Evolutionary conservation across 2,797 vertebrate genomes (phyloP).

Genomic region (Anas flavirostris): DNA sequence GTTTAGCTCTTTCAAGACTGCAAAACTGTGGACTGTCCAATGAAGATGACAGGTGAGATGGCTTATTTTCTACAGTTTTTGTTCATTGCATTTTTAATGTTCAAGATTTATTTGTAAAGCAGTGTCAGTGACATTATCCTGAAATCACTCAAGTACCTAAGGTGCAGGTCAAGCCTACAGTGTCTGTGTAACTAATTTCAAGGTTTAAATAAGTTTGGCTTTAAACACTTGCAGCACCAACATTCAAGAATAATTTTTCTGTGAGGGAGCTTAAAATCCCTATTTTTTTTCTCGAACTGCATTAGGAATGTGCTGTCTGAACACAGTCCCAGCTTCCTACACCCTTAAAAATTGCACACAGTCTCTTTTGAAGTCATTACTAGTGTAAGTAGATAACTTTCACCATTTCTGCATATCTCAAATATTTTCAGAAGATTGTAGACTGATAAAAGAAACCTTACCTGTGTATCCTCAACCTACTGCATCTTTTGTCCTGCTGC

Average conservation of each 20-base stretch:
- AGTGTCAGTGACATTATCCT: background rate
- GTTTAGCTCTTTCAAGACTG: slow-evolving; percentile 75
- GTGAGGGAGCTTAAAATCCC: background rate
- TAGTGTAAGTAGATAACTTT: background rate
- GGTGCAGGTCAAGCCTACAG: background rate
- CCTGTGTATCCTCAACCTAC: fast-evolving
- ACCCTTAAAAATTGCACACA: background rate
- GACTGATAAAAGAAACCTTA: background rate
- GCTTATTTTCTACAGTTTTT: slow-evolving; percentile 11
- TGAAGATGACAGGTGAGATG: slow-evolving; percentile 75
- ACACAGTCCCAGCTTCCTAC: background rate
- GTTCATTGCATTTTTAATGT: background rate
- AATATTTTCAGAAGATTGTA: background rate
- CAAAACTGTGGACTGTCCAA: slow-evolving; percentile 74
- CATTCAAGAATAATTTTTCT: background rate
- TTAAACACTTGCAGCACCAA: background rate
- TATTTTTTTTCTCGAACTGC: background rate
- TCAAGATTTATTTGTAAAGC: background rate
- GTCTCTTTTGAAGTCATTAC: background rate
- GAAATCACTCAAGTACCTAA: background rate
- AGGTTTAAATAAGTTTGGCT: background rate
- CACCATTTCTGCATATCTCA: background rate
- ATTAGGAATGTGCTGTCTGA: background rate
- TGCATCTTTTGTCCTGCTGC: fast-evolving
- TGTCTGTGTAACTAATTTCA: background rate